Percentiles rank a stretch among this genome's conserved stretches.
Evolutionary conservation across 2,888 invertebrate genomes (phyloP).

Genomic region (Sycophila texana): DNA sequence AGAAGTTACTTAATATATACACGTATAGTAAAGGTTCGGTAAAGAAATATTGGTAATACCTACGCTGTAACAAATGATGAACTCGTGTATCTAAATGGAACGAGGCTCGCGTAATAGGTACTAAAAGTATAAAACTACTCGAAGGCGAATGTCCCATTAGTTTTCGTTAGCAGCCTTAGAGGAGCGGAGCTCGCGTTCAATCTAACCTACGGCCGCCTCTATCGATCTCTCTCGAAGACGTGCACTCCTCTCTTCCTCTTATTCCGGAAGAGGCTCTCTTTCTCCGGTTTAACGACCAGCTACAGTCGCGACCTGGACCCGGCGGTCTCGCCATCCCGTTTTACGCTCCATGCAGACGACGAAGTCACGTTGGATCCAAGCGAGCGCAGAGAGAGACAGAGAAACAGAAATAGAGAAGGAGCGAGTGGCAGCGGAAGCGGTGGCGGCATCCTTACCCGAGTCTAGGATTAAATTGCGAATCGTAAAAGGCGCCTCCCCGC

Average conservation of each 20-base stretch:
- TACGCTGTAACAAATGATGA: too few species aligned
- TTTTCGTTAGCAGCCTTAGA: conserved; percentile 9
- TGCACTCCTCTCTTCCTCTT: conserved; percentile 2
- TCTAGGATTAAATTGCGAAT: conserved; percentile 63
- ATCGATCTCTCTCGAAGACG: background rate
- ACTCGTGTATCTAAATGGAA: too few species aligned
- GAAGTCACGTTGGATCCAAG: conserved; percentile 47
- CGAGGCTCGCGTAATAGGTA: background rate
- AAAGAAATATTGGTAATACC: too few species aligned
- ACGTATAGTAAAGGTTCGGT: too few species aligned
- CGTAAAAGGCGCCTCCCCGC: conserved; percentile 58
- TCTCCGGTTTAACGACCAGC: conserved; percentile 41
- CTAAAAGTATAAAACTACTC: background rate
- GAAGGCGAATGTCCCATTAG: too few species aligned
- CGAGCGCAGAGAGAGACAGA: background rate
- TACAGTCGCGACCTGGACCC: background rate
- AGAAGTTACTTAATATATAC: too few species aligned
- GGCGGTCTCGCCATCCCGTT: conserved; percentile 8
- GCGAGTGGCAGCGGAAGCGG: background rate
- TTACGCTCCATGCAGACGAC: conserved; percentile 41
- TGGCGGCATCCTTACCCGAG: conserved; percentile 39
- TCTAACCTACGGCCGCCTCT: conserved; percentile 4
- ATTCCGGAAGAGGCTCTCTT: conserved; percentile 1
- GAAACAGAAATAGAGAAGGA: conserved; percentile 39
- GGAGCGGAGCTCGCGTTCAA: conserved; percentile 12